Evolutionary conservation across 2,797 vertebrate genomes (phyloP).

Genomic region (Onychomys arenicola): DNA sequence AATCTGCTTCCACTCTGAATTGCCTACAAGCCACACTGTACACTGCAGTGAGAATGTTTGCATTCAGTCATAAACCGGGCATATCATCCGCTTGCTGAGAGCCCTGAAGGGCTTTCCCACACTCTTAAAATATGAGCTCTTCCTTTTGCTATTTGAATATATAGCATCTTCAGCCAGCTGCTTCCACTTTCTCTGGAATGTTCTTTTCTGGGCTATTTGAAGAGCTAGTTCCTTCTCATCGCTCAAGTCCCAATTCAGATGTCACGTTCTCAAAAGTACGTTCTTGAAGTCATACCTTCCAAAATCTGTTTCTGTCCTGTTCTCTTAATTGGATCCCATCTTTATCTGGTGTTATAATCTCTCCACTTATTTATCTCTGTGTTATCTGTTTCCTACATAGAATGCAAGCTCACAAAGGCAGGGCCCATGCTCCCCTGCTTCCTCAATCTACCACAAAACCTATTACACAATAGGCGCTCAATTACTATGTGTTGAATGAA

Average conservation of each 20-base stretch:
- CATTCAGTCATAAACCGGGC: neutral
- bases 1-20: neutral
- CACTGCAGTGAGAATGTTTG: neutral
- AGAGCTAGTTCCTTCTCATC: neutral
- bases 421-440: neutral
- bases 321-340: neutral
- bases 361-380: neutral
- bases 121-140: neutral
- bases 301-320: neutral
- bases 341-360: neutral
- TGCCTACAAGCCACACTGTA: neutral
- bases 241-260: neutral
- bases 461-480: neutral
- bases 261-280: constrained; percentile 49
- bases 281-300: neutral
- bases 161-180: neutral
- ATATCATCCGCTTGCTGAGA: neutral
- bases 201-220: neutral
- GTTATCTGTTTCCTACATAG: neutral
- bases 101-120: neutral
- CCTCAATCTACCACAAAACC: neutral
- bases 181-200: neutral
- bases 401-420: neutral
- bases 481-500: neutral
- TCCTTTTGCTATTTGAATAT: neutral